A percentile compares a stretch with the other conserved stretches of the same genome.
phyloP scores from a whole-genome alignment of 2,113 vertebrate species.

The Syngnathus floridae region DNA sequence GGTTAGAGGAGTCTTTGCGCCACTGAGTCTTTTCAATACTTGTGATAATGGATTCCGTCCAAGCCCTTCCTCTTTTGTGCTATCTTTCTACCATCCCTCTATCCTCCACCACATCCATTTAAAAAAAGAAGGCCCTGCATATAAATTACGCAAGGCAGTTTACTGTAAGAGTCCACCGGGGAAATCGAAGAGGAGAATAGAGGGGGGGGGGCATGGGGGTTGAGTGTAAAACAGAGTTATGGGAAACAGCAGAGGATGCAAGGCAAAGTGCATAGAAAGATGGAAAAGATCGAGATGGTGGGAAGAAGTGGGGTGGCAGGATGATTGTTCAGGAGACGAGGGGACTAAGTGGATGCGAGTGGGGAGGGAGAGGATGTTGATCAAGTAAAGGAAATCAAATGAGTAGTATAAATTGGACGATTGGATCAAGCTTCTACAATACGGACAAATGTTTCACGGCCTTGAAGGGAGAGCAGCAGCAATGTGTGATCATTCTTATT shows the following conservation, averaged over 20 bases:
- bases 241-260: constrained; percentile 45
- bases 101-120: constrained; percentile 47
- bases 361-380: constrained; percentile 8
- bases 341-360: neutral
- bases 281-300: constrained; percentile 40
- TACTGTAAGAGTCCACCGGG: constrained; percentile 68
- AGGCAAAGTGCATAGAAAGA: constrained; percentile 39
- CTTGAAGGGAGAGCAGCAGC: no score
- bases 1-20: constrained; percentile 20
- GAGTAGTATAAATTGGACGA: neutral
- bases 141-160: constrained; percentile 67
- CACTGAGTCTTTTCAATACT: constrained; percentile 36
- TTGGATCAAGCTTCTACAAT: neutral
- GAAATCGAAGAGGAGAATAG: constrained; percentile 54
- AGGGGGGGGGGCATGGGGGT: neutral
- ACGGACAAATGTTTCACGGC: neutral
- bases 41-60: constrained; percentile 62
- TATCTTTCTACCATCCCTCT: constrained; percentile 16
- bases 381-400: neutral
- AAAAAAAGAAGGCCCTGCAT: constrained; percentile 56
- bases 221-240: constrained; percentile 39
- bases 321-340: neutral
- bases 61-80: constrained; percentile 17
- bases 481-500: no score
- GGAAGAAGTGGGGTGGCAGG: constrained; percentile 11